A percentile compares a stretch with the other conserved stretches of the same genome.
Evolutionary conservation across 1,140 invertebrate genomes (phyloP).

Genomic region (Drosophila seguyi): DNA sequence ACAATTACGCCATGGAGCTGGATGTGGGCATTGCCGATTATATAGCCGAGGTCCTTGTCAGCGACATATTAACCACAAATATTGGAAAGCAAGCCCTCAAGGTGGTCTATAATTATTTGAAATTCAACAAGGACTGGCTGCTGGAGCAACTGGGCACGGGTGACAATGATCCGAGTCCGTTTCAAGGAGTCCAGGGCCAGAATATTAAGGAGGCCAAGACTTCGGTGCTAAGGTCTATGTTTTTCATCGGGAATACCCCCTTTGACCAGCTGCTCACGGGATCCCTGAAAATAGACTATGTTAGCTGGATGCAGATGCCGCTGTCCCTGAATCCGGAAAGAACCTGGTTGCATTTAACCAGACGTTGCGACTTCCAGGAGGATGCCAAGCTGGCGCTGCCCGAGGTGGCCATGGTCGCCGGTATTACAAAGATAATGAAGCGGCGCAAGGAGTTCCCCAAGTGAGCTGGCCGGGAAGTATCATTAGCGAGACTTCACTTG

Average conservation of each 20-base stretch:
- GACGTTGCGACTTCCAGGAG: slow-evolving; percentile 86
- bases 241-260: slow-evolving; percentile 89
- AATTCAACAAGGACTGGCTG: slow-evolving; percentile 89
- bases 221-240: slow-evolving; percentile 89
- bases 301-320: slow-evolving; percentile 86
- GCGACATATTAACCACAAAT: slow-evolving; percentile 86
- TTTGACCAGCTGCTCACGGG: slow-evolving; percentile 89
- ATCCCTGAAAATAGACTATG: slow-evolving; percentile 87
- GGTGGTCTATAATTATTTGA: slow-evolving; percentile 88
- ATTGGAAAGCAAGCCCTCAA: slow-evolving; percentile 87
- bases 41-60: slow-evolving; percentile 86
- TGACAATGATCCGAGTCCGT: slow-evolving; percentile 72
- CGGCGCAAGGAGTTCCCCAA: slow-evolving; percentile 73
- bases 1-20: slow-evolving; percentile 82
- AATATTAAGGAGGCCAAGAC: slow-evolving; percentile 86
- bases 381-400: slow-evolving; percentile 80
- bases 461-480: slow-evolving; percentile 29
- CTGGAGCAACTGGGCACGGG: slow-evolving; percentile 87
- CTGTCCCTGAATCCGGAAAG: slow-evolving; percentile 86
- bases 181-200: slow-evolving; percentile 77
- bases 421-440: slow-evolving; percentile 82
- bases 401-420: slow-evolving; percentile 84
- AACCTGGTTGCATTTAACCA: slow-evolving; percentile 86
- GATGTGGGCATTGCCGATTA: slow-evolving; percentile 85
- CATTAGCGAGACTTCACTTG: slow-evolving; percentile 43